Percentiles rank a stretch among this genome's conserved stretches.
phyloP scores from a whole-genome alignment of 2,797 vertebrate genomes.

The Gorsachius magnificus region DNA sequence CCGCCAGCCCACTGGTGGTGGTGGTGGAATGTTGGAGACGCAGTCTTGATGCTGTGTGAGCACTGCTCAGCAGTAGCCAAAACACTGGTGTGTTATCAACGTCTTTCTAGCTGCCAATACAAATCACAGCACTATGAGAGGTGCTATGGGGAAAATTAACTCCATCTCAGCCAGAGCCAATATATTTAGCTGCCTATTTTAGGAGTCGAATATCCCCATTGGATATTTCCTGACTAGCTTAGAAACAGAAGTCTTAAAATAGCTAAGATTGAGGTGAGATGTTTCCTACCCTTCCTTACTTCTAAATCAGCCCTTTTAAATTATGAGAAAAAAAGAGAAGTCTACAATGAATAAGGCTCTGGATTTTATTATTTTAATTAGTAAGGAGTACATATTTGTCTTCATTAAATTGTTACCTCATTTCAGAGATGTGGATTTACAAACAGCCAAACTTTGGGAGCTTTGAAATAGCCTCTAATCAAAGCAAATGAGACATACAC shows the following conservation, averaged over 20 bases:
- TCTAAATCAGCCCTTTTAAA: not conserved
- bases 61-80: not conserved
- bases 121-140: not conserved
- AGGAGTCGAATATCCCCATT: not conserved
- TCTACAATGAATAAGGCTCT: not conserved
- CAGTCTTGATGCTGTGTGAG: not conserved
- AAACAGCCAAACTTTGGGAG: not conserved
- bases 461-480: not conserved
- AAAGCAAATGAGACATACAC: not conserved
- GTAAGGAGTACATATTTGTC: not conserved
- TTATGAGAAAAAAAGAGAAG: not conserved
- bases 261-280: not conserved
- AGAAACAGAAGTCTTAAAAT: not conserved
- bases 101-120: no score
- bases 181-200: not conserved
- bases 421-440: not conserved
- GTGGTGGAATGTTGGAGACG: not conserved
- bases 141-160: not conserved
- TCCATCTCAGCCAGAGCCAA: not conserved
- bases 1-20: accelerated
- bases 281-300: not conserved
- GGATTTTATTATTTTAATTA: not conserved
- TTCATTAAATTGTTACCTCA: not conserved
- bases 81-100: not conserved
- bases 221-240: not conserved